Evolutionary conservation across 1,140 invertebrate genomes (phyloP).

Genomic region (Drosophila pachea): DNA sequence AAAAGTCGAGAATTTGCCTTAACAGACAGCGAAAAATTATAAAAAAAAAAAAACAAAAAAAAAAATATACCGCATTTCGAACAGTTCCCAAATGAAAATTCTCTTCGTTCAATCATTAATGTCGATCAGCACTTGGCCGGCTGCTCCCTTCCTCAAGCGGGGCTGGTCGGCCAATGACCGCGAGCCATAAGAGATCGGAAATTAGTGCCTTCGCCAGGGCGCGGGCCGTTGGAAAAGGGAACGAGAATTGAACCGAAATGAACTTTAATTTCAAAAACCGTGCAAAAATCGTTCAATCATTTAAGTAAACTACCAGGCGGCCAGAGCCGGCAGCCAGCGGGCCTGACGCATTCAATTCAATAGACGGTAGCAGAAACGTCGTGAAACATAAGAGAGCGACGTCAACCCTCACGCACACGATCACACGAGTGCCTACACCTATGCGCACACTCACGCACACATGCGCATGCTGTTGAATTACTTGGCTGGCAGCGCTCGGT

Average conservation of each 20-base stretch:
- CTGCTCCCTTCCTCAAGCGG: background rate
- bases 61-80: background rate
- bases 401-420: constrained; percentile 27
- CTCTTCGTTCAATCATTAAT: background rate
- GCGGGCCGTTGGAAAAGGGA: constrained; percentile 25
- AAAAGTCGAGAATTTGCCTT: background rate
- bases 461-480: background rate
- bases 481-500: constrained; percentile 8
- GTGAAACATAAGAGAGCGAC: constrained; percentile 33
- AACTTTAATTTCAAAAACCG: constrained; percentile 68
- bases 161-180: constrained; percentile 4
- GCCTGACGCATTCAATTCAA: constrained; percentile 58
- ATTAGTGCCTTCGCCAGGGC: background rate
- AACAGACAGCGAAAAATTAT: background rate
- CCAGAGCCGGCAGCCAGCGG: constrained; percentile 29
- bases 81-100: background rate
- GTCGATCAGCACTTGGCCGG: background rate
- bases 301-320: constrained; percentile 61
- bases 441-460: background rate
- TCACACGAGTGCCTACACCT: background rate
- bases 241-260: constrained; percentile 47
- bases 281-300: constrained; percentile 78
- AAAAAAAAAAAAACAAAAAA: background rate
- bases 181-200: constrained; percentile 18
- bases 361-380: constrained; percentile 21